Evolutionary conservation across 1,140 invertebrate species (phyloP).

Genomic region (Neodiprion fabricii): DNA sequence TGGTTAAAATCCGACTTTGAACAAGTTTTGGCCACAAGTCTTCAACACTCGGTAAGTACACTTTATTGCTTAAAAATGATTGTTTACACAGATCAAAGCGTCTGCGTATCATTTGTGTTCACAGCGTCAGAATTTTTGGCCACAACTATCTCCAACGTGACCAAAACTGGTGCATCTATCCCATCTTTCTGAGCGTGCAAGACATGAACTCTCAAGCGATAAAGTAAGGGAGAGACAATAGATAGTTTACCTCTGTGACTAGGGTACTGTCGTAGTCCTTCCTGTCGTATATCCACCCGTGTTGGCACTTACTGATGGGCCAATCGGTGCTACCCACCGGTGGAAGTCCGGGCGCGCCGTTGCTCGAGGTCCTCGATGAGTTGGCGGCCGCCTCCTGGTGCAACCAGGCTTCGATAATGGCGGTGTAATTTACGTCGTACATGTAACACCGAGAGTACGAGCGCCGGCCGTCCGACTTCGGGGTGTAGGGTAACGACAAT

Average conservation of each 20-base stretch:
- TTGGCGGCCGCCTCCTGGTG: constrained; percentile 26
- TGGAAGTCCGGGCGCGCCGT: constrained; percentile 35
- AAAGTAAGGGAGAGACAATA: neutral
- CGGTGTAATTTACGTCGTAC: constrained; percentile 63
- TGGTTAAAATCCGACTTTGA: no score
- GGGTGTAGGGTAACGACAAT: constrained; percentile 61
- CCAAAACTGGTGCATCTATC: no score
- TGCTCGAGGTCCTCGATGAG: constrained; percentile 24
- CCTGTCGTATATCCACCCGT: constrained; percentile 64
- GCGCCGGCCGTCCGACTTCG: constrained; percentile 52
- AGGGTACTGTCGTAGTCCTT: constrained; percentile 64
- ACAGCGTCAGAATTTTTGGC: no score
- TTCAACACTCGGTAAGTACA: no score
- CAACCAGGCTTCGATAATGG: constrained; percentile 51
- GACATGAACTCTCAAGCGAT: no score
- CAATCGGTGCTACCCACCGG: constrained; percentile 50
- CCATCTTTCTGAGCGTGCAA: no score
- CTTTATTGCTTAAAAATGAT: no score
- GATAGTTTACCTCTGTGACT: constrained; percentile 65
- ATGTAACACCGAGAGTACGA: constrained; percentile 59
- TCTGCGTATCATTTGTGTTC: no score
- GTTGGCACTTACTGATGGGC: constrained; percentile 55
- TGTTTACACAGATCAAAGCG: no score
- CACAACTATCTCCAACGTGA: no score
- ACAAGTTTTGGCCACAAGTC: no score